These are phyloP conservation scores for Brachypalpus laphriformis DNA, from an alignment of 2,888 invertebrate genomes.

Conservation along the genomic window DNA sequence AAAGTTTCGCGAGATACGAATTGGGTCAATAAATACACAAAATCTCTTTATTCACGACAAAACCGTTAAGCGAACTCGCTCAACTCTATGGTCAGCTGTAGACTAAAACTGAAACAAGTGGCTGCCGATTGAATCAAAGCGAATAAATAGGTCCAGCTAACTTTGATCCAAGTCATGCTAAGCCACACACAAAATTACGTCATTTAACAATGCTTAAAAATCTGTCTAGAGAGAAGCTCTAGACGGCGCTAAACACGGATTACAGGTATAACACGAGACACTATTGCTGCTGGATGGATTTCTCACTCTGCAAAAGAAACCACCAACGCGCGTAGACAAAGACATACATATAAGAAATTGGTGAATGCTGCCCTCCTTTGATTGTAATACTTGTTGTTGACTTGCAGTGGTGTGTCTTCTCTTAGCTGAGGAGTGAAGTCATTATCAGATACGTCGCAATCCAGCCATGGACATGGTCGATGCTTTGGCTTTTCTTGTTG, in stretches of 20 bases:
- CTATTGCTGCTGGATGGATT: constrained; percentile 47
- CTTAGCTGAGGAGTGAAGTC: constrained; percentile 18
- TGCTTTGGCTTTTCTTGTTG: constrained; percentile 90
- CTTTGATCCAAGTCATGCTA: constrained; percentile 35
- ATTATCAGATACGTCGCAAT: constrained; percentile 84
- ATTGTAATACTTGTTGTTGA: constrained; percentile 61
- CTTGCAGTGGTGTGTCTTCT: constrained; percentile 23
- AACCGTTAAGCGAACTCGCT: constrained; percentile 48
- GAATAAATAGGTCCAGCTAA: constrained; percentile 65
- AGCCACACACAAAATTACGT: constrained; percentile 32
- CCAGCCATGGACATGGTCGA: constrained; percentile 87
- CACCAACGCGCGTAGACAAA: constrained; percentile 56
- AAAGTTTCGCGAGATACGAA: constrained; percentile 16
- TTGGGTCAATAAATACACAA: constrained; percentile 48
- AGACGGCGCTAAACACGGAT: constrained; percentile 66
- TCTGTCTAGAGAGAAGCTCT: constrained; percentile 64
- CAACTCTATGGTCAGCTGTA: constrained; percentile 31
- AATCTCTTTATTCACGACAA: constrained; percentile 21
- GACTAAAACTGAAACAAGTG: constrained; percentile 13
- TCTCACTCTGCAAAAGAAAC: constrained; percentile 48
- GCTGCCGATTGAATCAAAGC: constrained; percentile 31
- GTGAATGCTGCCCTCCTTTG: constrained; percentile 15
- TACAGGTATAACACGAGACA: constrained; percentile 58
- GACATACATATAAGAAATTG: constrained; percentile 45
- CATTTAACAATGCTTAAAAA: constrained; percentile 66